phyloP scores from a whole-genome alignment of 2,888 invertebrate genomes.

The Syritta pipiens region DNA sequence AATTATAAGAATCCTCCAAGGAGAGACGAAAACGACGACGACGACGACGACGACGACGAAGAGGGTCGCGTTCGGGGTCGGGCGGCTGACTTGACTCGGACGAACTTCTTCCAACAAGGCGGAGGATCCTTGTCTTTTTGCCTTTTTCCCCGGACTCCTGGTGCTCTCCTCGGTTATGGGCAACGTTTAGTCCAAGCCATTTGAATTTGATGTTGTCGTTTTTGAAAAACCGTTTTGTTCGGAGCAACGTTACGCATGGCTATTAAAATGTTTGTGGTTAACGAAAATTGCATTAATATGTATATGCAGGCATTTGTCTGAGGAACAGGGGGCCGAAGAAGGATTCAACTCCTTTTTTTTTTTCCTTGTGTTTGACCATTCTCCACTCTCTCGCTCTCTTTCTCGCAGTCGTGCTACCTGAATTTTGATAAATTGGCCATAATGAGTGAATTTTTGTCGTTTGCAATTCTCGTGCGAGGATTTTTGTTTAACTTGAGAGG shows the following conservation, averaged over 20 bases:
- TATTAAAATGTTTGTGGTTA: conserved; percentile 69
- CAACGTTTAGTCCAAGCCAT: conserved; percentile 61
- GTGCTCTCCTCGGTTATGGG: conserved; percentile 24
- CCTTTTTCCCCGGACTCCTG: background rate
- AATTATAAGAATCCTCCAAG: conserved; percentile 68
- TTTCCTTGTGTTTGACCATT: conserved; percentile 54
- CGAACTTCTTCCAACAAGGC: conserved; percentile 50
- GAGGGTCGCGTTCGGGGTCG: background rate
- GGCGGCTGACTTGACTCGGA: too few relatives aligned
- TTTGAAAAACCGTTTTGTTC: conserved; percentile 68
- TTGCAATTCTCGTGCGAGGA: conserved; percentile 65
- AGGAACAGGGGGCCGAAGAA: background rate
- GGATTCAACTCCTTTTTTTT: background rate
- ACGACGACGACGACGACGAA: background rate
- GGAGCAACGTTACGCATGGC: conserved; percentile 67
- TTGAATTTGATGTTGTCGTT: conserved; percentile 67
- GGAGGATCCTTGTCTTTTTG: conserved; percentile 15
- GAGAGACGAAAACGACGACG: background rate
- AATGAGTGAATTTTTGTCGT: conserved; percentile 70
- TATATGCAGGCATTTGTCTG: conserved; percentile 21
- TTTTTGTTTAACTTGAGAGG: conserved; percentile 49
- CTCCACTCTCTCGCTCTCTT: conserved; percentile 48
- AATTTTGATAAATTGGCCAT: conserved; percentile 70
- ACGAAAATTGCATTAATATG: conserved; percentile 67
- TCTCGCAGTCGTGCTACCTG: conserved; percentile 66